Percentiles rank a stretch among this genome's conserved stretches.
Conservation (phyloP, 2,888 invertebrate genomes). For the Trichogramma dendrolimi region DNA sequence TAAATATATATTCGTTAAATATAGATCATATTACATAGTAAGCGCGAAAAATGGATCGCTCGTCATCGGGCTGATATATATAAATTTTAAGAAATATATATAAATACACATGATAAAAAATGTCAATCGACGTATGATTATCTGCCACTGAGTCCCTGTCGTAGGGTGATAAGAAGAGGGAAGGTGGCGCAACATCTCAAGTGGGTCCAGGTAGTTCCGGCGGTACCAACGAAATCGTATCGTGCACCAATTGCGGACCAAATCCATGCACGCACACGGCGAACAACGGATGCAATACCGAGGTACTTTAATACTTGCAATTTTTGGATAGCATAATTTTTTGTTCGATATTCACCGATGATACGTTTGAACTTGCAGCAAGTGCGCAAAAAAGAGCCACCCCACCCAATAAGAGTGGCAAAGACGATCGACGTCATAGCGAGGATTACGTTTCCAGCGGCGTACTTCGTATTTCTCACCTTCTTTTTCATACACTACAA, state of each 20-base stretch:
- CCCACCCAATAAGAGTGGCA: conserved; percentile 87
- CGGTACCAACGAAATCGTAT: conserved; percentile 76
- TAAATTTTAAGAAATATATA: neutral
- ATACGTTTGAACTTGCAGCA: conserved; percentile 49
- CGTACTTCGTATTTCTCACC: conserved; percentile 88
- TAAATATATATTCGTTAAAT: too few relatives aligned
- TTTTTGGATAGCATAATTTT: neutral
- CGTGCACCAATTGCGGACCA: conserved; percentile 77
- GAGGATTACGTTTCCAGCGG: conserved; percentile 87
- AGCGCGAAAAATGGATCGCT: conserved; percentile 40
- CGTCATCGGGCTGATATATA: conserved; percentile 19
- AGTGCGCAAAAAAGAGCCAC: conserved; percentile 86
- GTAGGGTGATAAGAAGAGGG: conserved; percentile 82
- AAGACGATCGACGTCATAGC: conserved; percentile 94
- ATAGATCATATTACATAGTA: too few relatives aligned
- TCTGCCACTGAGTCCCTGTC: conserved; percentile 50
- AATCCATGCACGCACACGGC: conserved; percentile 82
- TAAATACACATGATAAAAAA: conserved; percentile 7
- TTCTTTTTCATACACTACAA: conserved; percentile 95
- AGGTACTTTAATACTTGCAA: conserved; percentile 56
- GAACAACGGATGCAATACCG: conserved; percentile 82
- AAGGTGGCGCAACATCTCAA: conserved; percentile 57
- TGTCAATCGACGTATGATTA: conserved; percentile 22
- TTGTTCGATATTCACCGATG: conserved; percentile 3
- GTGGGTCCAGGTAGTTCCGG: conserved; percentile 49